phyloP scores from a whole-genome alignment of 2,888 invertebrate species.

The Mechanitis mazaeus region DNA sequence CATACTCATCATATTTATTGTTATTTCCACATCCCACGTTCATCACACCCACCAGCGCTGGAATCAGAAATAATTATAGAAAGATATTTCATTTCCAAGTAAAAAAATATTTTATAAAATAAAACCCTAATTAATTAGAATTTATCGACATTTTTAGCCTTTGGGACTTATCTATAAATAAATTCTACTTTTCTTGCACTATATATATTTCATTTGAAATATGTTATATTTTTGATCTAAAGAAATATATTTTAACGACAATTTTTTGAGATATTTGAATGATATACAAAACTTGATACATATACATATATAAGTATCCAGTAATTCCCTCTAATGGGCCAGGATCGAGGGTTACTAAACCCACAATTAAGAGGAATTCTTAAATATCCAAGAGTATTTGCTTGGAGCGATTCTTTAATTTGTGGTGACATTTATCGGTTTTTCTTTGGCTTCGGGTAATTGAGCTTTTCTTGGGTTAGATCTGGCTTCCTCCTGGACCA shows the following conservation, averaged over 20 bases:
- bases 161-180: too few species aligned
- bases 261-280: too few species aligned
- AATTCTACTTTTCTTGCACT: too few species aligned
- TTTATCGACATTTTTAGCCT: too few species aligned
- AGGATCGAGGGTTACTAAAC: conserved; percentile 27
- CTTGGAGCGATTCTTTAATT: conserved; percentile 67
- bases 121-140: conserved; percentile 1
- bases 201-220: too few species aligned
- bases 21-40: conserved; percentile 40
- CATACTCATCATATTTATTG: conserved; percentile 55
- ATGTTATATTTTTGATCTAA: too few species aligned
- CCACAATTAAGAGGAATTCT: conserved; percentile 34
- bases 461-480: conserved; percentile 49
- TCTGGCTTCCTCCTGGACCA: conserved; percentile 59
- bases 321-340: conserved; percentile 29
- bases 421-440: conserved; percentile 61
- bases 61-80: conserved; percentile 21
- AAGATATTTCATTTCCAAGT: not conserved
- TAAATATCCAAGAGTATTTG: conserved; percentile 39
- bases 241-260: not conserved
- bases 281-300: not conserved
- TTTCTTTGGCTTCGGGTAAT: conserved; percentile 67
- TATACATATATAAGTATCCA: conserved; percentile 19
- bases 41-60: conserved; percentile 48
- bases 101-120: conserved; percentile 15